phyloP scores from a whole-genome alignment of 1,140 invertebrate genomes.

The Brachionus calyciflorus region DNA sequence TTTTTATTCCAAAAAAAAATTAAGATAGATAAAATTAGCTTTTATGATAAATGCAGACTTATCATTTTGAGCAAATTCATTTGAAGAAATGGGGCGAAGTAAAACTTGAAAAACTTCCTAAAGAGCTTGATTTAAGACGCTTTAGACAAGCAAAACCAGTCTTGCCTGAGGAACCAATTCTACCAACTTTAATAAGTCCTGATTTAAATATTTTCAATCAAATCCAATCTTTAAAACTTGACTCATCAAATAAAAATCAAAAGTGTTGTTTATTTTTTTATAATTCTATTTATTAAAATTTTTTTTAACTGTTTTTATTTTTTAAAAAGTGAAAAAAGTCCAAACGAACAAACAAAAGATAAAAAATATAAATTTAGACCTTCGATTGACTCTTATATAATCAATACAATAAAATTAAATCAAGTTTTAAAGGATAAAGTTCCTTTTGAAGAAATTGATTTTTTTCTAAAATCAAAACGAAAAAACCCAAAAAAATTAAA shows the following conservation, averaged over 20 bases:
- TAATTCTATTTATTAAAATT: background rate
- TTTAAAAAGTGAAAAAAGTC: background rate
- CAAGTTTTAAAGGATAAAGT: constrained; percentile 1
- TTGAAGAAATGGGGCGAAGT: constrained; percentile 6
- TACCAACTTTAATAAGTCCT: background rate
- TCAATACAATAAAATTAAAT: constrained; percentile 40
- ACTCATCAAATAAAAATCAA: background rate
- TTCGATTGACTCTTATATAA: constrained; percentile 28
- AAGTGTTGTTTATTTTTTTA: constrained; percentile 5
- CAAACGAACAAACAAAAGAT: background rate
- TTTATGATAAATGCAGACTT: background rate
- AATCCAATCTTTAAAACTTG: background rate
- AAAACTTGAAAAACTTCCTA: background rate
- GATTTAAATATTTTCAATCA: constrained; percentile 20
- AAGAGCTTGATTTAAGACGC: background rate
- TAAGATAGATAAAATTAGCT: background rate
- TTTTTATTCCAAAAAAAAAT: too few relatives aligned
- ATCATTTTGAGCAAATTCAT: background rate
- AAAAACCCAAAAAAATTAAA: background rate
- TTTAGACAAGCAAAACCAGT: constrained; percentile 9
- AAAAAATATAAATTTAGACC: constrained; percentile 17
- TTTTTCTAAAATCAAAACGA: constrained; percentile 12
- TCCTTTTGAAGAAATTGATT: constrained; percentile 17
- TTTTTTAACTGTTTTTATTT: background rate
- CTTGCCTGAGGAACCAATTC: background rate